Conservation (phyloP, 1,140 invertebrate genomes). For the Drosophila arawakana region DNA sequence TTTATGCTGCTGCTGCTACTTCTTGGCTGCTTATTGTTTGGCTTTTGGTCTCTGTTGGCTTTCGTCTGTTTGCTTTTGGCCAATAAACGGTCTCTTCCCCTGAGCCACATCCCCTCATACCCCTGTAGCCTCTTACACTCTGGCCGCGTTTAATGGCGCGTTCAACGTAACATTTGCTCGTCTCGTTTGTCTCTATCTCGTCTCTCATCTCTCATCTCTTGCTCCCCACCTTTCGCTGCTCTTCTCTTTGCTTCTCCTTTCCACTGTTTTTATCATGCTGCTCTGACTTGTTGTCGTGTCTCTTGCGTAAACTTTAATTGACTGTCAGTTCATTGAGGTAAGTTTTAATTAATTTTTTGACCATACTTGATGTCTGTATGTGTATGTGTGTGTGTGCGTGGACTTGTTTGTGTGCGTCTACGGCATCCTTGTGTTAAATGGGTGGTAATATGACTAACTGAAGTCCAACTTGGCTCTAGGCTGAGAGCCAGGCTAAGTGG, state of each 20-base stretch:
- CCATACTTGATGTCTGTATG: constrained; percentile 23
- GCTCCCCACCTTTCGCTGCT: neutral
- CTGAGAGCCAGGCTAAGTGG: constrained; percentile 28
- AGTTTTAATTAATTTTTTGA: constrained; percentile 77
- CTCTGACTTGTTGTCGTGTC: constrained; percentile 48
- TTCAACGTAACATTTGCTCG: constrained; percentile 65
- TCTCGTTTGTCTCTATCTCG: constrained; percentile 10
- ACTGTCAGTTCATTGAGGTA: constrained; percentile 76
- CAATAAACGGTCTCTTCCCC: constrained; percentile 62
- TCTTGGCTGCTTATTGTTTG: constrained; percentile 56
- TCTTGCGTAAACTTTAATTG: constrained; percentile 77
- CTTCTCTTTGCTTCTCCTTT: neutral
- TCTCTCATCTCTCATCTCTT: neutral
- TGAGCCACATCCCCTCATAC: neutral
- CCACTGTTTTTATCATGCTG: constrained; percentile 15
- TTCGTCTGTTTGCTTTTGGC: constrained; percentile 75
- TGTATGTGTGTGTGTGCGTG: neutral
- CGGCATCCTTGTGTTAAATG: constrained; percentile 23
- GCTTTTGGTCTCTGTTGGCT: constrained; percentile 66
- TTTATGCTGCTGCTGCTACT: constrained; percentile 25
- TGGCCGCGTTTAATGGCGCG: constrained; percentile 68
- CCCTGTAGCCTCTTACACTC: neutral
- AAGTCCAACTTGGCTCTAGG: neutral
- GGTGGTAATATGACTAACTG: neutral
- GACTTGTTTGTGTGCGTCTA: too few relatives aligned